Evolutionary conservation across 2,888 invertebrate genomes (phyloP), one percentile per base, ranked within the genome.

Genomic region (Microctonus aethiopoides): DNA sequence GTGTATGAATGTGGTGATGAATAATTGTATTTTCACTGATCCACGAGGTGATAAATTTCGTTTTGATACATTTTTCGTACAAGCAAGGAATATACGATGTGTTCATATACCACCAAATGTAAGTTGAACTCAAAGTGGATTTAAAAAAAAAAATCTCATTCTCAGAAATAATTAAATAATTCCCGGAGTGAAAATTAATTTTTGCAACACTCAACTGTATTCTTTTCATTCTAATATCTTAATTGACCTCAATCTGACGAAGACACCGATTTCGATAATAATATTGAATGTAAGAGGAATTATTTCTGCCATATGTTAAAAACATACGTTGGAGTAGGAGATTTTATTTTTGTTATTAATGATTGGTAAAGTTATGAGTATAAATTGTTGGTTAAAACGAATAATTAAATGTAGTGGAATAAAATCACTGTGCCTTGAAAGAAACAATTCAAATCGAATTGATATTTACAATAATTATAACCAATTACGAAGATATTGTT

Each of bases 1-100:
- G 68, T 91, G 80, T 77, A 93, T 93, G 92, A 93, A 93, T 78
- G 85, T 93, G 66, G 88, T 91, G 72, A 88, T 93, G 86, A 86
- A 85, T 75, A 89, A 92, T 83, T 91, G 89, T 68, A 84, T 91
- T 22, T 92, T 90, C 81, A 90, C 90, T 79, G 91, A 92, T 84
- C 87, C 90, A 2, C 88, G 88, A 85, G 91, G 91, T 67, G 88
- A 88, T 80, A 89, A 89, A 81, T 90, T 88, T 79, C 79, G 83
- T n/a, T 92, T 91, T 84, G 89, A 91, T 46, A 87, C 88, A 76
- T 88, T 93, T 75, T 92, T 91, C 84, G 81, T 93, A 24, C 90
- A 90, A 67, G 88, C 89, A 24, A 88, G 92, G 75, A 92, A 91
- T 78, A 90, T 93, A 70, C 89, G 92, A 81, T 91, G 91, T 82